A percentile compares a stretch with the other conserved stretches of the same genome.
These are phyloP conservation scores for Diadema setosum DNA, from an alignment of 35 echinoderm and acorn worm genomes.

Conservation along the genomic window DNA sequence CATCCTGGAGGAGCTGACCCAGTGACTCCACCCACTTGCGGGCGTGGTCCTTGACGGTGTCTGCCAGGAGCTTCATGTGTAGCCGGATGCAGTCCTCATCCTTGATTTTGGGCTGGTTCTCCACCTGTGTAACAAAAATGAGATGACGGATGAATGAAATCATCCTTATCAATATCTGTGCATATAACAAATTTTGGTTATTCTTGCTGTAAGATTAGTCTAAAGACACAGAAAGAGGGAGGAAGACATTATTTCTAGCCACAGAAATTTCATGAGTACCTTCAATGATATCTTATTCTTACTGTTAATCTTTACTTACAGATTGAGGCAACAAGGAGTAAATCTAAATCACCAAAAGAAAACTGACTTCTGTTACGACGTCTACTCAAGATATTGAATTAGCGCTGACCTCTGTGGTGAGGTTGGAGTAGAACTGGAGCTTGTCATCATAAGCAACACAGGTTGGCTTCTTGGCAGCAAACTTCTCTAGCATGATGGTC, in stretches of 20 bases:
- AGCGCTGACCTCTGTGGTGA: conserved; percentile 77
- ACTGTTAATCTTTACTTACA: too few species aligned
- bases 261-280: too few species aligned
- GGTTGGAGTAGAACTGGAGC: conserved; percentile 97
- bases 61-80: conserved; percentile 78
- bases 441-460: conserved; percentile 99
- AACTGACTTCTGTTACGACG: too few species aligned
- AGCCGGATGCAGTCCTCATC: conserved; percentile 92
- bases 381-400: not conserved
- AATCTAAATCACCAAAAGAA: too few species aligned
- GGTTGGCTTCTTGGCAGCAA: conserved; percentile 93
- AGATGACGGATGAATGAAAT: too few species aligned
- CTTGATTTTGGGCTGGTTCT: conserved; percentile 82
- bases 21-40: conserved; percentile 94
- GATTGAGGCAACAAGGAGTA: too few species aligned
- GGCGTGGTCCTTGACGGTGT: conserved; percentile 82
- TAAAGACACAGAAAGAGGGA: too few species aligned
- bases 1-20: conserved; percentile 83
- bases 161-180: too few species aligned
- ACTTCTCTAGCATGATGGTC: conserved; percentile 99
- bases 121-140: conserved; percentile 61
- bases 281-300: too few species aligned
- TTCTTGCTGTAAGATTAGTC: too few species aligned
- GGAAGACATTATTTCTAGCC: too few species aligned
- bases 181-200: too few species aligned